Evolutionary conservation across 2,113 vertebrate genomes (phyloP).

Genomic region (Butorides virescens): DNA sequence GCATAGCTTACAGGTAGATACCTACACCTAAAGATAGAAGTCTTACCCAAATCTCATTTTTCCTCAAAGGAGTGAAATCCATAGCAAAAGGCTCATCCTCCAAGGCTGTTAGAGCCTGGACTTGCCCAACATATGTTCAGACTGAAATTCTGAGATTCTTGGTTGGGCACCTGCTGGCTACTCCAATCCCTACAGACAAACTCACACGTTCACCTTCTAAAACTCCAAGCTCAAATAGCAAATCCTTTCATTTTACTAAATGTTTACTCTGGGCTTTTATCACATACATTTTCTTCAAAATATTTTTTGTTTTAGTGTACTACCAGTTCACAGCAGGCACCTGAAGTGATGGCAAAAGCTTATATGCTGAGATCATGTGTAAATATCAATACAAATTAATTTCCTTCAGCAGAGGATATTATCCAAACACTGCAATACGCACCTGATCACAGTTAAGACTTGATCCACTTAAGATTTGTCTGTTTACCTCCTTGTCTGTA

Average conservation of each 20-base stretch:
- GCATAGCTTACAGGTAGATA: background rate
- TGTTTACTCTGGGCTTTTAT: background rate
- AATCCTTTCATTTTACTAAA: background rate
- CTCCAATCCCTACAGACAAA: background rate
- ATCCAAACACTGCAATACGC: background rate
- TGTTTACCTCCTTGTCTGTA: background rate
- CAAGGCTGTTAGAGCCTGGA: accelerated
- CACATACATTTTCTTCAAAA: background rate
- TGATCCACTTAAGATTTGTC: background rate
- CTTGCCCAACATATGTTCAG: accelerated
- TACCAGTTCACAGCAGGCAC: background rate
- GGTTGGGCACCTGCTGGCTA: background rate
- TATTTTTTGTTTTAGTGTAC: background rate
- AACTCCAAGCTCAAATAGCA: background rate
- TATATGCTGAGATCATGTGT: background rate
- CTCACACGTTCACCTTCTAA: background rate
- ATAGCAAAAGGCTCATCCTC: background rate
- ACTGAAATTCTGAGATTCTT: background rate
- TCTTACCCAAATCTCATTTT: background rate
- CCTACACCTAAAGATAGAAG: background rate
- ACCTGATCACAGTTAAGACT: background rate
- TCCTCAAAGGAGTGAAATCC: background rate
- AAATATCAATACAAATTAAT: background rate
- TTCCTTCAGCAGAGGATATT: background rate
- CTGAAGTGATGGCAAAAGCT: background rate